These are phyloP conservation scores for Homalodisca vitripennis DNA, from an alignment of 1,140 invertebrate species.

Conservation along the genomic window DNA sequence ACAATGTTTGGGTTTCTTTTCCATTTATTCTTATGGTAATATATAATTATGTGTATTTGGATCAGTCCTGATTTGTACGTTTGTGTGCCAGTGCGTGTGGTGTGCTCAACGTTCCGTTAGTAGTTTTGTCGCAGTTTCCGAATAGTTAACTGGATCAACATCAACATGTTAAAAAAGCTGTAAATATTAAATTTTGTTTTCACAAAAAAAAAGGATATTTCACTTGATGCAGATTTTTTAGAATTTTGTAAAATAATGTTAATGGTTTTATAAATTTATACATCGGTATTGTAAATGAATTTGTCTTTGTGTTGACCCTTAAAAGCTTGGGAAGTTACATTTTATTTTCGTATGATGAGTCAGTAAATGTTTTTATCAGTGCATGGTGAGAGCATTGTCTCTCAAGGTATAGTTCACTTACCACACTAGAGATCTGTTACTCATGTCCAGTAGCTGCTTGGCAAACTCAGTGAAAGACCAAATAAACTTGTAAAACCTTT, in stretches of 20 bases:
- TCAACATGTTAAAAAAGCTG: neutral
- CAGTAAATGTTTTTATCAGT: neutral
- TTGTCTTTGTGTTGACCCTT: neutral
- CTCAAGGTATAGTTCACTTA: neutral
- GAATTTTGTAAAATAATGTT: conserved; percentile 24
- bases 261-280: conserved; percentile 25
- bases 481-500: neutral
- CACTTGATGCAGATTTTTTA: conserved; percentile 11
- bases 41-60: too few relatives aligned
- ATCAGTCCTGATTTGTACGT: neutral
- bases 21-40: too few relatives aligned
- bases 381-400: too few relatives aligned
- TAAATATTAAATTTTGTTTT: conserved; percentile 22
- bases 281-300: conserved; percentile 22
- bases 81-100: conserved; percentile 1
- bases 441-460: conserved; percentile 19
- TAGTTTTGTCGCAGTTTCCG: neutral
- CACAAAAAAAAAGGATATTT: neutral
- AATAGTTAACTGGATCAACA: neutral
- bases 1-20: neutral
- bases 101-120: conserved; percentile 6
- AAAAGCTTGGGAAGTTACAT: neutral
- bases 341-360: neutral
- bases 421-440: conserved; percentile 7
- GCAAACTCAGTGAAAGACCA: neutral